Conservation (phyloP, 2,888 invertebrate species). For the Lamproptera curius region DNA sequence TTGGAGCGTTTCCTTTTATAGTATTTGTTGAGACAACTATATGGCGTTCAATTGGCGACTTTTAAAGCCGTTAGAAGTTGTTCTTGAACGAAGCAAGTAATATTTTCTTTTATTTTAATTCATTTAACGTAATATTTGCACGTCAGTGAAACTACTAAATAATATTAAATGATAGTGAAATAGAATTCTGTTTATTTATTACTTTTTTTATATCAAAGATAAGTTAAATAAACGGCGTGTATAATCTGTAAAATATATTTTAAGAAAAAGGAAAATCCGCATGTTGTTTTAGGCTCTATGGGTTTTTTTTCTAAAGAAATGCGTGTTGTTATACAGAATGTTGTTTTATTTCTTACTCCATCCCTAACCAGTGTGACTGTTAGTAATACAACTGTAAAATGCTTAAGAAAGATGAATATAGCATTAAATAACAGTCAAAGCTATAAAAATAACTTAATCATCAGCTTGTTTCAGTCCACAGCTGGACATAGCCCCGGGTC, state of each 20-base stretch:
- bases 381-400: too few species aligned
- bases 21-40: not conserved
- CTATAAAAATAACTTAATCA: too few species aligned
- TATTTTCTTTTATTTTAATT: not conserved
- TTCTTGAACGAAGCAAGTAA: not conserved
- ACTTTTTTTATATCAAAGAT: too few species aligned
- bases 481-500: too few species aligned
- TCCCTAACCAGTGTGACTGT: too few species aligned
- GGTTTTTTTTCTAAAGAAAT: slow-evolving; percentile 42
- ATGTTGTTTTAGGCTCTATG: slow-evolving; percentile 11
- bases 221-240: slow-evolving; percentile 22
- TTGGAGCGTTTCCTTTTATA: too few species aligned
- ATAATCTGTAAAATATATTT: slow-evolving; percentile 15
- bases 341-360: slow-evolving; percentile 43
- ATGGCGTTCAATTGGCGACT: not conserved
- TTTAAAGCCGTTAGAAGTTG: too few species aligned
- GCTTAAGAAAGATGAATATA: too few species aligned
- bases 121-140: not conserved
- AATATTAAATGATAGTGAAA: slow-evolving; percentile 9
- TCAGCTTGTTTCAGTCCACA: too few species aligned
- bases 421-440: too few species aligned
- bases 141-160: slow-evolving; percentile 7
- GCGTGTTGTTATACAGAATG: slow-evolving; percentile 51
- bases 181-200: slow-evolving; percentile 24
- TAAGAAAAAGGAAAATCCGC: slow-evolving; percentile 5